Evolutionary conservation across 2,113 vertebrate species (phyloP), one percentile per base, ranked within the genome.

Genomic region (Microtus oregoni): DNA sequence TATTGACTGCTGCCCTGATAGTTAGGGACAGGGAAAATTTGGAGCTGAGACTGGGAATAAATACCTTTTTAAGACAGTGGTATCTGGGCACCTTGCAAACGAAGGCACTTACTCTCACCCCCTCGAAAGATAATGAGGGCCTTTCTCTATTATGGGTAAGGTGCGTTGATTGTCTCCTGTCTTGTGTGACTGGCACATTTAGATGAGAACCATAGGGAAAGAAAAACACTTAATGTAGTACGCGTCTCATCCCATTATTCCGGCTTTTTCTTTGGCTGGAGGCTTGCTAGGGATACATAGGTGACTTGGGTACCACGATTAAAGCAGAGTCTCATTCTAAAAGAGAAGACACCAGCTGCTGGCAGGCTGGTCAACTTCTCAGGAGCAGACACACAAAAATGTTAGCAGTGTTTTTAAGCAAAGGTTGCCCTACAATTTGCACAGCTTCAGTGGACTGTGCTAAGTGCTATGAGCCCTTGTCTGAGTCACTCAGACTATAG

Each of bases 321-420:
- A 50, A 41, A 28, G 11, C 26, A 79, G 61, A 79, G 77, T n/a
- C 13, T 44, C 30, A 87, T 50, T 63, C 85, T 83, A 38, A 94
- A 92, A 92, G 35, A 63, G 38, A 7, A 86, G 67, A 89, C 13
- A 55, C 22, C 76, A 20, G 20, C 41, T 86, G 89, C 65, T 72
- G 47, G 86, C 30, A 89, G 28, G 38, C 30, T 68, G 35, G 30
- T 8, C 41, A 76, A 61, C 28, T 76, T 44, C 50, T 90, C 5
- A 35, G 44, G 14, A 92, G 86, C 41, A 61, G 68, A 2, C 22
- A 79, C 28, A 67, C 32, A 90, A 96, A 97, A 92, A 72, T 11
- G 63, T 4, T 70, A 20, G 14, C 38, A 79, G 9, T 5, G 77
- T 41, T 85, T 83, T 47, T 47, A 91, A 89, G 70, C 24, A 47